Conservation (phyloP, 37 sponge, comb jelly and placozoan genomes). For the Lycopodina hypogea region DNA sequence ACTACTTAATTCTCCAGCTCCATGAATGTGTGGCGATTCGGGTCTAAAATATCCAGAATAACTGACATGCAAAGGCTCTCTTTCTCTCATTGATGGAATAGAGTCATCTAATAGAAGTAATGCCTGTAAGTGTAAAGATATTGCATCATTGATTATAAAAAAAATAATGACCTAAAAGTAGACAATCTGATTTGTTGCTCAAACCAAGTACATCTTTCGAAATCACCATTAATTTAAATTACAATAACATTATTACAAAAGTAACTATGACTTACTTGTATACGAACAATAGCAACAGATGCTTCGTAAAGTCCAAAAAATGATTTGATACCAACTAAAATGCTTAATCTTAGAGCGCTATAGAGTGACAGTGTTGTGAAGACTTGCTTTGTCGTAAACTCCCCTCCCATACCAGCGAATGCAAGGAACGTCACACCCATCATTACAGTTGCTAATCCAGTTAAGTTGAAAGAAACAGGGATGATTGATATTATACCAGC, state of each 20-base stretch:
- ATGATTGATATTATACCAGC: constrained; percentile 1
- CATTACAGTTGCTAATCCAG: constrained; percentile 9
- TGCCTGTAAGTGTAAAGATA: too few relatives aligned
- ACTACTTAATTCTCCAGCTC: neutral
- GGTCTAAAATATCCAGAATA: neutral
- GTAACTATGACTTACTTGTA: too few relatives aligned
- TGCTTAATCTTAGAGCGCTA: constrained; percentile 9
- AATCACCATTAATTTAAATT: too few relatives aligned
- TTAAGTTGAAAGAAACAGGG: neutral
- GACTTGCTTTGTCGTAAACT: constrained; percentile 40
- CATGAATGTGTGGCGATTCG: neutral
- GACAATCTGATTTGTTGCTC: too few relatives aligned
- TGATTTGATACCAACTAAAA: constrained; percentile 4
- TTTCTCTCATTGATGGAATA: too few relatives aligned
- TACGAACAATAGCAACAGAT: constrained; percentile 51
- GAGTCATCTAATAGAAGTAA: too few relatives aligned
- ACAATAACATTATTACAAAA: too few relatives aligned
- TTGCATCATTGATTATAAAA: too few relatives aligned
- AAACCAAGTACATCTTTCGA: too few relatives aligned
- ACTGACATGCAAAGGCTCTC: neutral
- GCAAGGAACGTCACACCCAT: constrained; percentile 41
- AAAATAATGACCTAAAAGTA: too few relatives aligned
- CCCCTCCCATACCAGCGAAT: constrained; percentile 16
- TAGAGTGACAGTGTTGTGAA: constrained; percentile 48
- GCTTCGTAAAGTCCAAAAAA: constrained; percentile 37